A percentile compares a stretch with the other conserved stretches of the same genome.
Conservation (phyloP, 2,888 invertebrate species). For the Dicyrtoma fusca region DNA sequence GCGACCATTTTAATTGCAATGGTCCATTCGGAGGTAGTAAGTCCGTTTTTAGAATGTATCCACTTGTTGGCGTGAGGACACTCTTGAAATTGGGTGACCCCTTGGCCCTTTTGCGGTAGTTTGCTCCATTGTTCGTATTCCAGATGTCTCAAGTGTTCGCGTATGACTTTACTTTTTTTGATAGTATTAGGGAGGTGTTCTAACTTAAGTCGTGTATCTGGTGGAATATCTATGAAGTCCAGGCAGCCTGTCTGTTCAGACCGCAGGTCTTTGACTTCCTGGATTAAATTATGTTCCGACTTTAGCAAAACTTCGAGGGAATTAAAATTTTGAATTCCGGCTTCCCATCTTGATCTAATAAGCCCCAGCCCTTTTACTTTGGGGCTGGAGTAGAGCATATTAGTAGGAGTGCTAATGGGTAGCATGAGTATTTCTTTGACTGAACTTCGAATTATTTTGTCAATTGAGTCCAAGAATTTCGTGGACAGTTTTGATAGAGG, state of each 20-base stretch:
- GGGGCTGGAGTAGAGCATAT: conserved; percentile 5
- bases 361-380: conserved; percentile 10
- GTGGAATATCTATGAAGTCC: too few relatives aligned
- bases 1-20: too few relatives aligned
- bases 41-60: too few relatives aligned
- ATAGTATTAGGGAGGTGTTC: too few relatives aligned
- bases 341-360: conserved; percentile 12
- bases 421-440: background rate
- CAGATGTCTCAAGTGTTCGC: background rate
- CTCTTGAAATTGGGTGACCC: background rate
- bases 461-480: background rate
- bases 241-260: background rate
- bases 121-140: background rate
- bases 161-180: background rate
- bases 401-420: conserved; percentile 1
- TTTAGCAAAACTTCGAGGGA: background rate
- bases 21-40: too few relatives aligned
- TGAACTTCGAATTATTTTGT: background rate
- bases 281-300: background rate
- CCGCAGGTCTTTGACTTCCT: background rate
- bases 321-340: background rate
- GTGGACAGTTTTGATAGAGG: background rate
- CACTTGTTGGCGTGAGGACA: background rate
- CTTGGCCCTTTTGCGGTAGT: background rate
- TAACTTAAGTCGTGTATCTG: too few relatives aligned